Conservation (phyloP, 2,888 invertebrate species). For the Megaustenia siamemsis region DNA sequence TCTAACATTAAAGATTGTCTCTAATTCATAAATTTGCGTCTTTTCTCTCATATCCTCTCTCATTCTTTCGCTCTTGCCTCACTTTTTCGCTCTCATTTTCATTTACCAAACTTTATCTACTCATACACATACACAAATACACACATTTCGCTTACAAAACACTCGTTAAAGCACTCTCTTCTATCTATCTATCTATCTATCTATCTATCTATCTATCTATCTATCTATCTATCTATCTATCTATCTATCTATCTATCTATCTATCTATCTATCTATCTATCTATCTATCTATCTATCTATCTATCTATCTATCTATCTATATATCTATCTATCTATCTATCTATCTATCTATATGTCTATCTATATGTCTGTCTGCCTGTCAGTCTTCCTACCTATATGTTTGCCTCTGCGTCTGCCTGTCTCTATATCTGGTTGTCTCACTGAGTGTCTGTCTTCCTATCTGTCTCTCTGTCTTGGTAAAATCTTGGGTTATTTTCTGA, state of each 20-base stretch:
- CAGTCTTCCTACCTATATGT: not conserved
- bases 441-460: not conserved
- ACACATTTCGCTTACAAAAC: no score
- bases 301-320: not conserved
- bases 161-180: no score
- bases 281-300: not conserved
- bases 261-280: not conserved
- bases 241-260: not conserved
- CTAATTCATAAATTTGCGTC: not conserved
- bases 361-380: not conserved
- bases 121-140: no score
- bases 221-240: not conserved
- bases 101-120: no score
- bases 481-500: not conserved
- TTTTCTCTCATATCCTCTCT: conserved; percentile 9
- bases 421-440: not conserved
- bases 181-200: not conserved
- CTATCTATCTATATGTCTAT: conserved; percentile 19
- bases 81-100: conserved; percentile 3
- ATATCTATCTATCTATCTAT: conserved; percentile 14
- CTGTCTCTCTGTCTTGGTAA: not conserved
- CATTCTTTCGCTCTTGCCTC: not conserved
- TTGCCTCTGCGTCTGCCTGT: not conserved
- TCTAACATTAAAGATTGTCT: conserved; percentile 18
- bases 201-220: not conserved